Evolutionary conservation across 2,113 vertebrate species (phyloP).

Genomic region (Mormyrus lacerda): DNA sequence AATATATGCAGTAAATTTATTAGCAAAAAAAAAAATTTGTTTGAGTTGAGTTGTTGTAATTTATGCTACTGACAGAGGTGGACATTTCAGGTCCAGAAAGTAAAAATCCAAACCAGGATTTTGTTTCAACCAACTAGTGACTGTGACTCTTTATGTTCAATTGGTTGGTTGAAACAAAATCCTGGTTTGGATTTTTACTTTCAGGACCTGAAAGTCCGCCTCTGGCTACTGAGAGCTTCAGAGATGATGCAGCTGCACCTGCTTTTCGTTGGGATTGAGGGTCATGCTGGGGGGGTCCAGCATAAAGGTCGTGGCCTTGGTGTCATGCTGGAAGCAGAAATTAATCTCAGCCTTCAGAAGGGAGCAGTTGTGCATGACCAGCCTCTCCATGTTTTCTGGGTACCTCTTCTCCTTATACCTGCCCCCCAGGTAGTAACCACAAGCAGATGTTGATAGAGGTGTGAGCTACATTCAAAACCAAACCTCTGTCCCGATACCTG

Average conservation of each 20-base stretch:
- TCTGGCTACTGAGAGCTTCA: background rate
- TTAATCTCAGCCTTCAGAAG: constrained; percentile 57
- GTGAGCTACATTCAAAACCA: background rate
- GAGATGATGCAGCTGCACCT: constrained; percentile 56
- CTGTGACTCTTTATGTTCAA: too few species aligned
- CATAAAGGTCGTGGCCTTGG: constrained; percentile 68
- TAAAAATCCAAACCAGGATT: too few species aligned
- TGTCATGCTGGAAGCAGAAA: constrained; percentile 71
- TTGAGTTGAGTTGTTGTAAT: background rate
- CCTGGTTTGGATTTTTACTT: too few species aligned
- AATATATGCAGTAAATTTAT: background rate
- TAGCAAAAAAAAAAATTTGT: background rate
- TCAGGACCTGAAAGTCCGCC: too few species aligned
- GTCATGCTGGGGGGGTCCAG: constrained; percentile 72
- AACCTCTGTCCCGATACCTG: background rate
- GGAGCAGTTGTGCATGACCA: constrained; percentile 73
- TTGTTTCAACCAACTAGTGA: too few species aligned
- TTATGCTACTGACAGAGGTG: background rate
- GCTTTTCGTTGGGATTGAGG: constrained; percentile 67
- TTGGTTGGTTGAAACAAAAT: too few species aligned
- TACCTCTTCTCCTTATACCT: constrained; percentile 73
- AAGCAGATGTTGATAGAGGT: background rate
- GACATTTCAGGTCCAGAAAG: too few species aligned
- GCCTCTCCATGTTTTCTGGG: constrained; percentile 66
- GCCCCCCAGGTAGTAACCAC: constrained; percentile 24